phyloP scores from a whole-genome alignment of 2,888 invertebrate species.

The Sphinx pinastri region DNA sequence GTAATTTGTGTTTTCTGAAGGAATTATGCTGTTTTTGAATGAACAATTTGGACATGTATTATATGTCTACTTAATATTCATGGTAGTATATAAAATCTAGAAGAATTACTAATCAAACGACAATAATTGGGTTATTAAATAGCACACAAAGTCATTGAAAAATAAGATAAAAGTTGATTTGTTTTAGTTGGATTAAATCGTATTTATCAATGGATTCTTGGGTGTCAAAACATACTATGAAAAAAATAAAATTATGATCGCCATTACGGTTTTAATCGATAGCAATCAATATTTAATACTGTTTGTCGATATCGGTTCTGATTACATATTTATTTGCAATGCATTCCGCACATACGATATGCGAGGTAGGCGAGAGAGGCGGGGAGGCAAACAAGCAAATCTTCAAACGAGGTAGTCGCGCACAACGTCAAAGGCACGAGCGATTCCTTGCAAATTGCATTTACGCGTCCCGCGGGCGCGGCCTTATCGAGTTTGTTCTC shows the following conservation, averaged over 20 bases:
- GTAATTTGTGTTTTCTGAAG: constrained; percentile 12
- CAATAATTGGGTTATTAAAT: too few species aligned
- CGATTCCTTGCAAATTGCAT: constrained; percentile 79
- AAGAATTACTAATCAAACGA: too few species aligned
- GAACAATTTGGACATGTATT: background rate
- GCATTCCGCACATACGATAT: background rate
- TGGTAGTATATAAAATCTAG: too few species aligned
- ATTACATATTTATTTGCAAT: constrained; percentile 8
- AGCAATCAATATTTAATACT: background rate
- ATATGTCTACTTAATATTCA: background rate
- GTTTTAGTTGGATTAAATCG: too few species aligned
- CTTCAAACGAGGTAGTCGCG: constrained; percentile 62
- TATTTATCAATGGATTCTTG: too few species aligned
- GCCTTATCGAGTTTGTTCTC: constrained; percentile 78
- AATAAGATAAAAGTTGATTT: too few species aligned
- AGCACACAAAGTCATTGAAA: too few species aligned
- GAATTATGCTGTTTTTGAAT: background rate
- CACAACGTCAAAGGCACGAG: constrained; percentile 77
- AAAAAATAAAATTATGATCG: too few species aligned
- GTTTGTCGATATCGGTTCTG: background rate
- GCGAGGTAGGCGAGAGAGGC: constrained; percentile 8
- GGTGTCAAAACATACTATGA: too few species aligned
- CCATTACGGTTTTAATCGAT: background rate
- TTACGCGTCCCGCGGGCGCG: constrained; percentile 80
- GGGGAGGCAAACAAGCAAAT: constrained; percentile 58